Percentiles rank a stretch among this genome's conserved stretches.
These are phyloP conservation scores for Drosophila maculinotata DNA, from an alignment of 2,888 invertebrate species.

Conservation along the genomic window DNA sequence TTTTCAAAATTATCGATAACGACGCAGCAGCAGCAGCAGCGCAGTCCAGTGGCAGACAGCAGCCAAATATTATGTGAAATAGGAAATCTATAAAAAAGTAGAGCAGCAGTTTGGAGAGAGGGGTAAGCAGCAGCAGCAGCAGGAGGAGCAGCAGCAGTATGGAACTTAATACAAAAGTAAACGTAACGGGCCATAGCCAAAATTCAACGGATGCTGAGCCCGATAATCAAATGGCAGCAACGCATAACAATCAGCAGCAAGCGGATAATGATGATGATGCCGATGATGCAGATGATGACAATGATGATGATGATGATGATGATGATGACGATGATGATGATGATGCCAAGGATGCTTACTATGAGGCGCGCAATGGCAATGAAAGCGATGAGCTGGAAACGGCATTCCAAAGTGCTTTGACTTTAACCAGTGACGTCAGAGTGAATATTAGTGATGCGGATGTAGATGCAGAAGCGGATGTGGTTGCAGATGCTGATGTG, in stretches of 20 bases:
- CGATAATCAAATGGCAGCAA: constrained; percentile 32
- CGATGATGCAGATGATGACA: constrained; percentile 53
- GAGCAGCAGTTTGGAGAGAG: constrained; percentile 69
- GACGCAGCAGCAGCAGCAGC: constrained; percentile 28
- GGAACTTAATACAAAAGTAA: constrained; percentile 55
- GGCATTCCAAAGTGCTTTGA: constrained; percentile 71
- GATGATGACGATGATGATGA: constrained; percentile 63
- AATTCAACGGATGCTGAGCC: constrained; percentile 48
- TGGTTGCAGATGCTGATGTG: constrained; percentile 29
- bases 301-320: constrained; percentile 26
- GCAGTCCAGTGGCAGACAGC: constrained; percentile 30
- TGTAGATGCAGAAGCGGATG: constrained; percentile 5
- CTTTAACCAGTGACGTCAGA: constrained; percentile 72
- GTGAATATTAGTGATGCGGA: constrained; percentile 53
- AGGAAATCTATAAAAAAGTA: constrained; percentile 70
- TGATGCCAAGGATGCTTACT: constrained; percentile 73
- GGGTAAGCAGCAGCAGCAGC: constrained; percentile 35
- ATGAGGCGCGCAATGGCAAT: constrained; percentile 74
- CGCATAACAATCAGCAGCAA: constrained; percentile 55
- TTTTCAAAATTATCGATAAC: constrained; percentile 47
- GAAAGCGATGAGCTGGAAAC: constrained; percentile 78
- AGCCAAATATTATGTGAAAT: constrained; percentile 66
- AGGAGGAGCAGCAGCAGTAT: constrained; percentile 42
- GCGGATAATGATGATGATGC: constrained; percentile 59
- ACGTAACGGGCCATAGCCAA: constrained; percentile 37